These are phyloP conservation scores for Sthenelais limicola DNA, from an alignment of 2,888 invertebrate species.

Conservation along the genomic window DNA sequence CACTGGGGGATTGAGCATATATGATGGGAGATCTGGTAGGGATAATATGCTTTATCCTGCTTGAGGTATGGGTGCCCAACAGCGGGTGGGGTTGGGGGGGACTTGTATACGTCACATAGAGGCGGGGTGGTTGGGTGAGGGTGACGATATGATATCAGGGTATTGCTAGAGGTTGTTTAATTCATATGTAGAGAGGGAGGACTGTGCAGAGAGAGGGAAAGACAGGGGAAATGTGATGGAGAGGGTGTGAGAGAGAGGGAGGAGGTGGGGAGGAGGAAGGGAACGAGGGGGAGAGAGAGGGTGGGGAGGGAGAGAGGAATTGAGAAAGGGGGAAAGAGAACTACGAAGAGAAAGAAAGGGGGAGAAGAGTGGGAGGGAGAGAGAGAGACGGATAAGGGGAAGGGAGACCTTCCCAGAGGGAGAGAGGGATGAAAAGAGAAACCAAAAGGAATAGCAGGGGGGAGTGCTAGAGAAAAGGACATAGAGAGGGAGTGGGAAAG, in stretches of 20 bases:
- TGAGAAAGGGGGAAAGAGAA: background rate
- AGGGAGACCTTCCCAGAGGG: background rate
- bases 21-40: too few relatives aligned
- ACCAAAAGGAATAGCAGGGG: background rate
- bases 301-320: background rate
- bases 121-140: too few relatives aligned
- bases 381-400: background rate
- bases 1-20: too few relatives aligned
- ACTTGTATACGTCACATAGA: too few relatives aligned
- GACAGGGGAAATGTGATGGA: background rate
- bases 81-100: too few relatives aligned
- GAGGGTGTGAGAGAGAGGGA: background rate
- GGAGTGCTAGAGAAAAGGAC: background rate
- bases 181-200: too few relatives aligned
- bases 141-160: too few relatives aligned
- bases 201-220: background rate
- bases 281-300: background rate
- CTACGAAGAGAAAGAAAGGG: background rate
- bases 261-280: background rate
- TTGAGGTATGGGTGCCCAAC: too few relatives aligned
- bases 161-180: too few relatives aligned
- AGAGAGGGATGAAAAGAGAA: background rate
- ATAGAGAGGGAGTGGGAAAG: background rate
- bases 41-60: too few relatives aligned
- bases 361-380: background rate